These are phyloP conservation scores for Alexandromys fortis DNA, from an alignment of 2,113 vertebrate genomes.

Conservation along the genomic window DNA sequence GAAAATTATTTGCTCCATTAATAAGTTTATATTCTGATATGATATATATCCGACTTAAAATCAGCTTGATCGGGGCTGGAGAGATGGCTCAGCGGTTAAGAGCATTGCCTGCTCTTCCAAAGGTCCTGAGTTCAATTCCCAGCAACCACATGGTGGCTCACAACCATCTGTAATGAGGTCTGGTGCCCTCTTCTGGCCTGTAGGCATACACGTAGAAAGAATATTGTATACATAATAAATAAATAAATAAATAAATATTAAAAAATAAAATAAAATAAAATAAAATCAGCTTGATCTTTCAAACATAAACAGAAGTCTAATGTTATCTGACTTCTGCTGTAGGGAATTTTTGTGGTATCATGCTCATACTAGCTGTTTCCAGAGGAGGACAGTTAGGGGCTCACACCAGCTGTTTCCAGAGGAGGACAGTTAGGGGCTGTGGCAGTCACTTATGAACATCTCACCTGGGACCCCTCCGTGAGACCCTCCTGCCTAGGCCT, in stretches of 20 bases:
- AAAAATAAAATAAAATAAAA: too few species aligned
- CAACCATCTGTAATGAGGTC: too few species aligned
- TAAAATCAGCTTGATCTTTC: constrained; percentile 21
- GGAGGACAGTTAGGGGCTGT: neutral
- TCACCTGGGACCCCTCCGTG: neutral
- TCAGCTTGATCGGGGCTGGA: constrained; percentile 2
- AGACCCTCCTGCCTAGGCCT: neutral
- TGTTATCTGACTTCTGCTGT: neutral
- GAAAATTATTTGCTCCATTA: neutral
- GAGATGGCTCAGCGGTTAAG: too few species aligned
- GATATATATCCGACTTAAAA: neutral
- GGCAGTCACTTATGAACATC: neutral
- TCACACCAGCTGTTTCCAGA: neutral
- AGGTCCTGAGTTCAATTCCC: too few species aligned
- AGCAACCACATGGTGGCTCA: too few species aligned
- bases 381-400: neutral
- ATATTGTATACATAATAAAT: too few species aligned
- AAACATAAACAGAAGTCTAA: constrained; percentile 27
- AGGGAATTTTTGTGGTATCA: neutral
- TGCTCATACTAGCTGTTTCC: neutral
- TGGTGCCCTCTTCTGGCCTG: too few species aligned
- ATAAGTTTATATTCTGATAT: constrained; percentile 16
- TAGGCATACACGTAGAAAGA: too few species aligned
- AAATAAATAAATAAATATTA: too few species aligned
- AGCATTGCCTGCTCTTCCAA: too few species aligned